Conservation (phyloP, 2,888 invertebrate species). For the Rhamnusium bicolor region DNA sequence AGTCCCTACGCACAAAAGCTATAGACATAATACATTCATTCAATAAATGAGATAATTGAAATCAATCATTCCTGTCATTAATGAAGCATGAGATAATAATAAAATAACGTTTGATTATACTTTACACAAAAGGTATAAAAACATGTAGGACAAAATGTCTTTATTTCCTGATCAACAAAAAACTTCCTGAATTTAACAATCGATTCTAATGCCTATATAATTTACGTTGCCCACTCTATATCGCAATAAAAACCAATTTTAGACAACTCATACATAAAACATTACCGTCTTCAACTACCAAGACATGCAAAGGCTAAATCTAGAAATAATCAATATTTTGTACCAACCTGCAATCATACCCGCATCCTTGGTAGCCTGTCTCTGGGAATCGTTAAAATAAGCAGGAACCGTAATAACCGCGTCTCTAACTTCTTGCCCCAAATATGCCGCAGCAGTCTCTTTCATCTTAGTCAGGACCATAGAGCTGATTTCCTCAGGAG, state of each 20-base stretch:
- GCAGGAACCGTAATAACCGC: constrained; percentile 58
- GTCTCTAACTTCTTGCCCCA: constrained; percentile 76
- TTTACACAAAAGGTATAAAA: neutral
- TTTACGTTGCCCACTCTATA: neutral
- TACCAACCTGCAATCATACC: constrained; percentile 72
- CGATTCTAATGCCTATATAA: neutral
- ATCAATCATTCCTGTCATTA: neutral
- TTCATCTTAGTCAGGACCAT: constrained; percentile 74
- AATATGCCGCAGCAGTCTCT: constrained; percentile 56
- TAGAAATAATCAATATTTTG: constrained; percentile 32
- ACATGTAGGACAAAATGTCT: neutral
- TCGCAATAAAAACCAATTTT: neutral
- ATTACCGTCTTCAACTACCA: constrained; percentile 1
- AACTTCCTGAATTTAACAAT: neutral
- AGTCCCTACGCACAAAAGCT: too few species aligned
- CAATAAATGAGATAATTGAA: too few species aligned
- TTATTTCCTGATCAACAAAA: neutral
- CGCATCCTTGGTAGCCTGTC: constrained; percentile 87
- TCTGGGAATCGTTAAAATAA: constrained; percentile 77
- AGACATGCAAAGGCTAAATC: constrained; percentile 22
- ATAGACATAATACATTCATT: too few species aligned
- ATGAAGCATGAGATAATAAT: neutral
- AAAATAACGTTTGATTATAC: neutral
- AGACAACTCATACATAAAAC: constrained; percentile 20
- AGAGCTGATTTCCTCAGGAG: constrained; percentile 81